Evolutionary conservation across 2,797 vertebrate genomes (phyloP).

Genomic region (Chloroceryle inda): DNA sequence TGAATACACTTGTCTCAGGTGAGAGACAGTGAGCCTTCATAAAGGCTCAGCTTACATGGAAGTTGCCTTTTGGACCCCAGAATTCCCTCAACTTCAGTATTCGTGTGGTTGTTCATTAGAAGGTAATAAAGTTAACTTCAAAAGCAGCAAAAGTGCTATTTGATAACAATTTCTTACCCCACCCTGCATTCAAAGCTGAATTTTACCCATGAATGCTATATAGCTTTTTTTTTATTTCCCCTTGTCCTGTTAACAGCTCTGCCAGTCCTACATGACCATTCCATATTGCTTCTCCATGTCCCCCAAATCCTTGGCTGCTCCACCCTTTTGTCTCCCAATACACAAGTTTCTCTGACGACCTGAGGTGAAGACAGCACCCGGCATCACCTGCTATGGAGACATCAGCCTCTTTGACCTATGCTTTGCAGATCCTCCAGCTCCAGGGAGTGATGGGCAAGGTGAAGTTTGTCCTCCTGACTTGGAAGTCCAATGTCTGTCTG

Average conservation of each 20-base stretch:
- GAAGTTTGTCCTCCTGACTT: not conserved
- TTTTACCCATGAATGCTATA: not conserved
- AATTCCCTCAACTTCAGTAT: not conserved
- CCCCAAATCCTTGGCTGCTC: not conserved
- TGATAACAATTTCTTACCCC: not conserved
- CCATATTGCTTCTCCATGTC: not conserved
- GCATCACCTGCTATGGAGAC: not conserved
- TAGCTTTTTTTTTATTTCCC: not conserved
- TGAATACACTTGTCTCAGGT: not conserved
- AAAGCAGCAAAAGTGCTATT: not conserved
- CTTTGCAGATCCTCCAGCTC: not conserved
- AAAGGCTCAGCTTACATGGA: not conserved
- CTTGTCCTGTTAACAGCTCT: not conserved
- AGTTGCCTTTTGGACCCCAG: not conserved
- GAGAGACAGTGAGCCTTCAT: not conserved
- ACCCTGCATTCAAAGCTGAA: not conserved
- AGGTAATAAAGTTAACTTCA: not conserved
- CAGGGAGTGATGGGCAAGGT: not conserved
- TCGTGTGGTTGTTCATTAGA: not conserved
- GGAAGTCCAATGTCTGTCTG: not conserved
- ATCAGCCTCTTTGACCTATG: not conserved
- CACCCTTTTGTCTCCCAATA: not conserved
- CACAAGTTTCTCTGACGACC: not conserved
- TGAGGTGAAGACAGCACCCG: not conserved
- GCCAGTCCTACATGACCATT: not conserved